Evolutionary conservation across 2,113 vertebrate genomes (phyloP).

Genomic region (Recurvirostra avosetta): DNA sequence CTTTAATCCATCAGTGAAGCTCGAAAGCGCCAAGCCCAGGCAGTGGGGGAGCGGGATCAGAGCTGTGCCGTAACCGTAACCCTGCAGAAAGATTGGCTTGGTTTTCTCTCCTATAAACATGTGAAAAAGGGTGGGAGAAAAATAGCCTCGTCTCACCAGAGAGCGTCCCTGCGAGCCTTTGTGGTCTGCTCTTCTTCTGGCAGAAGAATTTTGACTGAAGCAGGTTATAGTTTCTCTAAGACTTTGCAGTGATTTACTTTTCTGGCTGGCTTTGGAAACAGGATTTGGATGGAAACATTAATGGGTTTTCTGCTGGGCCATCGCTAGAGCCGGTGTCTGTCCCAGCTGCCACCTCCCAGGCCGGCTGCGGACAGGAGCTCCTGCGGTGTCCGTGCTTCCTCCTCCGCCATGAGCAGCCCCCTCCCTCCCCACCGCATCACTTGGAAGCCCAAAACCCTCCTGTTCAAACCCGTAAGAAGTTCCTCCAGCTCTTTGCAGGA

Average conservation of each 20-base stretch:
- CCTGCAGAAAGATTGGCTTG: neutral
- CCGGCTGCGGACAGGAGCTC: neutral
- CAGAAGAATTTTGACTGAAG: neutral
- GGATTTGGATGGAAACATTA: neutral
- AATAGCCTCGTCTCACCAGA: neutral
- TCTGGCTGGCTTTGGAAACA: neutral
- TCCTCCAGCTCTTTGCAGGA: neutral
- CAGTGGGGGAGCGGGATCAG: neutral
- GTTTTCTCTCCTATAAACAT: neutral
- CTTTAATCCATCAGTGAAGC: neutral
- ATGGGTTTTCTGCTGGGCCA: neutral
- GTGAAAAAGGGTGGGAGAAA: neutral
- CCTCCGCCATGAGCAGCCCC: neutral
- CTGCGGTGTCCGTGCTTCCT: neutral
- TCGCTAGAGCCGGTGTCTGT: fast-evolving
- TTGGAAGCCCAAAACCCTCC: neutral
- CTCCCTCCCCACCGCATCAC: neutral
- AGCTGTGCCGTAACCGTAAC: neutral
- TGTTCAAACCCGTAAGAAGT: neutral
- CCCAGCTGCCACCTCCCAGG: neutral
- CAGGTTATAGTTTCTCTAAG: neutral
- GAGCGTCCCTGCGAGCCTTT: neutral
- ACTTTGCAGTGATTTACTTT: neutral
- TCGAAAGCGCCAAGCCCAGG: neutral
- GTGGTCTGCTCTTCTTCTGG: neutral